A percentile compares a stretch with the other conserved stretches of the same genome.
Conservation (phyloP, 2,888 invertebrate genomes). For the Zygothrica quintamaculata region DNA sequence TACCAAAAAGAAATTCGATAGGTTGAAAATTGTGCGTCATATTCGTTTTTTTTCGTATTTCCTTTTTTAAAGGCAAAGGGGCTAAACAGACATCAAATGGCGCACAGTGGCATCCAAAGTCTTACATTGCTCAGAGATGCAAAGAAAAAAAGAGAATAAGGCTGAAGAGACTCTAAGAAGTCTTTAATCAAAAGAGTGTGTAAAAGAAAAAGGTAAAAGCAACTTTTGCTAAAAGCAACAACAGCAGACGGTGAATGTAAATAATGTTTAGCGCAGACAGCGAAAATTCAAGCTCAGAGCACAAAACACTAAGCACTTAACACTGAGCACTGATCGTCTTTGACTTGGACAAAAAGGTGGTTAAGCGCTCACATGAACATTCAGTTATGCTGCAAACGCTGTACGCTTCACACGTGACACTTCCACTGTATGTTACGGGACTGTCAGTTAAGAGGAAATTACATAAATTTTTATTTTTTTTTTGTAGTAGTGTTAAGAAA, state of each 20-base stretch:
- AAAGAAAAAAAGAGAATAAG: conserved; percentile 21
- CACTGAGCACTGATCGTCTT: conserved; percentile 20
- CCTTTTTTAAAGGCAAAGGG: conserved; percentile 56
- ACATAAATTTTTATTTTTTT: conserved; percentile 25
- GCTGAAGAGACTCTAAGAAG: conserved; percentile 38
- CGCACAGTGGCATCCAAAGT: conserved; percentile 58
- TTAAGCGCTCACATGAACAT: conserved; percentile 75
- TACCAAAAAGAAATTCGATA: too few species aligned
- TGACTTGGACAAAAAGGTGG: conserved; percentile 79
- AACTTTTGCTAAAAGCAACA: conserved; percentile 42
- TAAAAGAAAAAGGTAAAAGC: conserved; percentile 74
- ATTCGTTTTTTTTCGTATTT: too few species aligned
- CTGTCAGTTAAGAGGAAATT: conserved; percentile 28
- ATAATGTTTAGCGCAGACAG: conserved; percentile 49
- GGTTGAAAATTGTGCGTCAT: too few species aligned
- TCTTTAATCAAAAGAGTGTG: conserved; percentile 56
- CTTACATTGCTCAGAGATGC: conserved; percentile 10
- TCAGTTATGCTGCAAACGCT: conserved; percentile 84
- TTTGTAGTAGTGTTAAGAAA: conserved; percentile 32
- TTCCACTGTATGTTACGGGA: conserved; percentile 29
- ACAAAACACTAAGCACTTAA: background rate
- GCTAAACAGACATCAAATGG: conserved; percentile 50
- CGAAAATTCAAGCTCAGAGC: conserved; percentile 6
- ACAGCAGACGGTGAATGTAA: conserved; percentile 53
- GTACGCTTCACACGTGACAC: conserved; percentile 81